These are phyloP conservation scores for Scelioninae gen. 1 DNA, from an alignment of 2,888 invertebrate species.

Conservation along the genomic window DNA sequence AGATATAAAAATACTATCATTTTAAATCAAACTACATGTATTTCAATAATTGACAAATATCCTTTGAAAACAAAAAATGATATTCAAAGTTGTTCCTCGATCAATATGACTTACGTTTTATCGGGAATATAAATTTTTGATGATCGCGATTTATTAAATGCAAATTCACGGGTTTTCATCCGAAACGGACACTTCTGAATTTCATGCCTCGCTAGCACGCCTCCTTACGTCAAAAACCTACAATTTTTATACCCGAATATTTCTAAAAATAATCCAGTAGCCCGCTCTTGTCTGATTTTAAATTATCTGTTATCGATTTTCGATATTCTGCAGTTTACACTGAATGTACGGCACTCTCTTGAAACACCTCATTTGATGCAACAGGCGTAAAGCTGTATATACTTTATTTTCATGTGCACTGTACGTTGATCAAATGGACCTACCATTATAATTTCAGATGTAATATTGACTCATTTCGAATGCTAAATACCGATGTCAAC, in stretches of 20 bases:
- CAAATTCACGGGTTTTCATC: too few relatives aligned
- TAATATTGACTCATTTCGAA: neutral
- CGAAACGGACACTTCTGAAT: too few relatives aligned
- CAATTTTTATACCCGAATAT: slow-evolving; percentile 48
- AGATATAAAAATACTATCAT: too few relatives aligned
- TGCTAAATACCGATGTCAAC: neutral
- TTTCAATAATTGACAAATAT: too few relatives aligned
- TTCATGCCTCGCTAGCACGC: too few relatives aligned
- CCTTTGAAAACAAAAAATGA: too few relatives aligned
- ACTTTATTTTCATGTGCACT: slow-evolving; percentile 10
- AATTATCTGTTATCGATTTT: slow-evolving; percentile 54
- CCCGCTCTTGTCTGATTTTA: slow-evolving; percentile 22
- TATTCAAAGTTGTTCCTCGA: too few relatives aligned
- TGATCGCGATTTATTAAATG: too few relatives aligned
- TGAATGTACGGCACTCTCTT: slow-evolving; percentile 21
- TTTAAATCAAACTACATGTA: too few relatives aligned
- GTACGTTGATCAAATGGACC: slow-evolving; percentile 1
- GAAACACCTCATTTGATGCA: slow-evolving; percentile 54
- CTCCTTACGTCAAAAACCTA: slow-evolving; percentile 25
- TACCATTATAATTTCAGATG: neutral
- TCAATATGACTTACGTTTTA: too few relatives aligned
- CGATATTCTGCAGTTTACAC: slow-evolving; percentile 47
- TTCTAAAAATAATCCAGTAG: slow-evolving; percentile 44
- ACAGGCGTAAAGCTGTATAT: slow-evolving; percentile 48
- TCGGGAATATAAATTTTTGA: too few relatives aligned